Percentiles rank a stretch among this genome's conserved stretches.
Evolutionary conservation across 2,888 invertebrate species (phyloP).

Genomic region (Meghimatium bilineatum): DNA sequence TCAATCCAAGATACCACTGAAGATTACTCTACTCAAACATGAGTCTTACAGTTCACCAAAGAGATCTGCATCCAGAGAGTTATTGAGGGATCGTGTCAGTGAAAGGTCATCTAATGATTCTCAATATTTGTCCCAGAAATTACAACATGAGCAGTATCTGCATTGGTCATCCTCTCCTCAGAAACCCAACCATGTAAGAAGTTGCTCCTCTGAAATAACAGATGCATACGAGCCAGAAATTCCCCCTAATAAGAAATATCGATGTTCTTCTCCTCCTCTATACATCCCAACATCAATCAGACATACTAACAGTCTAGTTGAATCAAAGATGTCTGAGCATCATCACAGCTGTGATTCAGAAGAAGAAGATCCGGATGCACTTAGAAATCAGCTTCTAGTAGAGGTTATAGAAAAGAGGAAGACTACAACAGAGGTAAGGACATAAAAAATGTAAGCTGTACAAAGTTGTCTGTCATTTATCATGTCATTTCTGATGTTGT

Average conservation of each 20-base stretch:
- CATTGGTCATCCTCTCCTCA: background rate
- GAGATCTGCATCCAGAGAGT: background rate
- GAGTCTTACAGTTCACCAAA: background rate
- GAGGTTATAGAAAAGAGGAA: conserved; percentile 60
- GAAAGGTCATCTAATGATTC: background rate
- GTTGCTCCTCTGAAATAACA: background rate
- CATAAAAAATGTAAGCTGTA: no score
- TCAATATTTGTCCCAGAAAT: background rate
- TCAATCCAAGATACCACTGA: background rate
- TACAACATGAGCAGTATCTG: background rate
- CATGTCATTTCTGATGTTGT: no score
- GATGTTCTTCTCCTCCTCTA: conserved; percentile 27
- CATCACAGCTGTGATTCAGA: conserved; percentile 1
- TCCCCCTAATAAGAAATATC: conserved; percentile 1
- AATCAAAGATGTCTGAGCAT: background rate
- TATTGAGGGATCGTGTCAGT: background rate
- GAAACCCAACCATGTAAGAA: background rate
- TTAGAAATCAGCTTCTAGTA: conserved; percentile 65
- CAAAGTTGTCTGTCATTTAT: no score
- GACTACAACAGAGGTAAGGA: conserved; percentile 53
- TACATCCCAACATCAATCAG: conserved; percentile 43
- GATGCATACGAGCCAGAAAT: conserved; percentile 28
- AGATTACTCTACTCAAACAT: background rate
- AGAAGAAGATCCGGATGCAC: conserved; percentile 59
- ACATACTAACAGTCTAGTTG: conserved; percentile 27